Evolutionary conservation across 2,888 invertebrate genomes (phyloP), one percentile per base, ranked within the genome.

Genomic region (Ecliptopera silaceata): DNA sequence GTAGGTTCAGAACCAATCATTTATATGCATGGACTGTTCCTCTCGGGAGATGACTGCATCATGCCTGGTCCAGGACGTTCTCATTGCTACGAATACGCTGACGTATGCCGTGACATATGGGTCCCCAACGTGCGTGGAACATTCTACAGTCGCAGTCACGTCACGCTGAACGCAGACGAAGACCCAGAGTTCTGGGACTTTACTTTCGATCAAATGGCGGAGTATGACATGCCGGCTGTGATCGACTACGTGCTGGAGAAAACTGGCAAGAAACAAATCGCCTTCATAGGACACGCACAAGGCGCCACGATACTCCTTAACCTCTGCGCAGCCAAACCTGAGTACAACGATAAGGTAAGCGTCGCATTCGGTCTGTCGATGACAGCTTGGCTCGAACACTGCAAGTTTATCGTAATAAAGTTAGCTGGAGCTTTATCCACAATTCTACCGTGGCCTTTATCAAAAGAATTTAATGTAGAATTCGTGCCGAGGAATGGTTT

Each of bases 301-400:
- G 80, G 77, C 4, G 69, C 61, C 0, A 20, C 51, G 3, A 41
- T 66, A 18, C 48, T 72, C 3, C 32, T 76, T 11, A 34, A 73
- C 3, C 65, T 79, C 11, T 73, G 76, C 34, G 58, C 75, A 1
- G 69, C 72, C 41, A 62, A 55, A 29, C 70, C 73, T 0, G 72
- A 71, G 52, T 78, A 78, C 48, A 77, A 78, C 43, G 61, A 53
- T 2, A 79, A 77, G 55, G 64, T 79, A 13, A 72, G 68, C 29
- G 53, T 72, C 11, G 73, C 68, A 4, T 66, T 77, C 22, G 74
- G 71, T 0, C 22, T 79, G 20, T 78, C 79, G 0, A 54, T 70
- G 2, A 71, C 70, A 0, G 70, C 72, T 3, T 71, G 66, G 62
- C 41, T 77, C 0, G 29, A 65, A 0, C 1, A 76, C 49, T n/a